Evolutionary conservation across 2,888 invertebrate genomes (phyloP).

Genomic region (Archips crataeganus): DNA sequence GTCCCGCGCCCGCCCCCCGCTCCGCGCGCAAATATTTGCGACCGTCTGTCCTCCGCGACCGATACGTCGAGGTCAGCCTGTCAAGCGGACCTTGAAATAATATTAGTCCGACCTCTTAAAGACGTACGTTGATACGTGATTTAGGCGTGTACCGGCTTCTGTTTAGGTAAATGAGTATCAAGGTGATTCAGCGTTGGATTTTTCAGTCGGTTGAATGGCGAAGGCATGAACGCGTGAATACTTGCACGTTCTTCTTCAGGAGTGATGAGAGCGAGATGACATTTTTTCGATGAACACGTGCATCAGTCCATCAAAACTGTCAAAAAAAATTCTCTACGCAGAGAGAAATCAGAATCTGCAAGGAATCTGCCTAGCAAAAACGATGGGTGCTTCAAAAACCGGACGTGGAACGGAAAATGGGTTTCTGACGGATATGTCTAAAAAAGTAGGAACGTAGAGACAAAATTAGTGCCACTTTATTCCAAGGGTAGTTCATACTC

Average conservation of each 20-base stretch:
- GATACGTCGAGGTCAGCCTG: conserved; percentile 84
- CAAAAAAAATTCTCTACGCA: too few relatives aligned
- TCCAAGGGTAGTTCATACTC: too few relatives aligned
- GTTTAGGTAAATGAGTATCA: conserved; percentile 25
- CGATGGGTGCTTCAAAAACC: too few relatives aligned
- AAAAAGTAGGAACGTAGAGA: too few relatives aligned
- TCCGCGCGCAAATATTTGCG: conserved; percentile 82
- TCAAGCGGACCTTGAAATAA: conserved; percentile 81
- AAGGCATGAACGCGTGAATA: neutral
- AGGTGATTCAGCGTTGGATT: conserved; percentile 19
- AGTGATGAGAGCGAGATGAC: neutral
- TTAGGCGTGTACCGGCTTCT: conserved; percentile 64
- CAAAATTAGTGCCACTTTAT: too few relatives aligned
- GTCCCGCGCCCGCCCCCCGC: conserved; percentile 50
- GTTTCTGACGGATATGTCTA: too few relatives aligned
- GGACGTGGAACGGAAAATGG: too few relatives aligned
- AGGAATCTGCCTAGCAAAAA: too few relatives aligned
- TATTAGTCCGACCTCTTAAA: conserved; percentile 80
- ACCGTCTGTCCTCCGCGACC: conserved; percentile 85
- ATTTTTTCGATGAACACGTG: neutral
- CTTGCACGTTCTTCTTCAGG: neutral
- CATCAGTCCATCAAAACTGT: too few relatives aligned
- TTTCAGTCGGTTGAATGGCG: neutral
- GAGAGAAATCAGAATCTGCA: too few relatives aligned
- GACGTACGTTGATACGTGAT: conserved; percentile 57